These are phyloP conservation scores for Callipepla squamata DNA, from an alignment of 2,113 vertebrate species.

Conservation along the genomic window DNA sequence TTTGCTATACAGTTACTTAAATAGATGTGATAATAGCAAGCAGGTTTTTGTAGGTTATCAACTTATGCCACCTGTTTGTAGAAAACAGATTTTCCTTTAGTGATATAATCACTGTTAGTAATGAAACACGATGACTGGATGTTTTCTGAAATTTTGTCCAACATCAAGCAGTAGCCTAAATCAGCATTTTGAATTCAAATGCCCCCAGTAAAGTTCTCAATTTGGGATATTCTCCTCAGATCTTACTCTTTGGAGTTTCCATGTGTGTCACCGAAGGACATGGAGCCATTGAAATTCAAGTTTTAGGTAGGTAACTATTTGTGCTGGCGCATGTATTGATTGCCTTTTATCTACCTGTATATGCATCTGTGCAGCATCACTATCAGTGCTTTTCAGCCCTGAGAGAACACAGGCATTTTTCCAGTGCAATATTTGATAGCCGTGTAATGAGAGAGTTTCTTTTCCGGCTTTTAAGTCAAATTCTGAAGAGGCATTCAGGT, in stretches of 20 bases:
- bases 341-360: conserved; percentile 75
- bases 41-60: conserved; percentile 35
- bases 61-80: neutral
- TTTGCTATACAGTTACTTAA: neutral
- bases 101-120: neutral
- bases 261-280: conserved; percentile 79
- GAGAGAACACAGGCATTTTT: conserved; percentile 40
- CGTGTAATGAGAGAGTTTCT: conserved; percentile 24
- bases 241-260: conserved; percentile 81
- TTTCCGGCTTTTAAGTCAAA: conserved; percentile 49
- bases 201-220: conserved; percentile 75
- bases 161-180: conserved; percentile 55
- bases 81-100: conserved; percentile 39
- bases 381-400: conserved; percentile 67
- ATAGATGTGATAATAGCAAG: neutral
- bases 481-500: conserved; percentile 9
- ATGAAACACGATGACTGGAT: neutral
- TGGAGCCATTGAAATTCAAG: conserved; percentile 80
- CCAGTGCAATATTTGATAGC: conserved; percentile 1
- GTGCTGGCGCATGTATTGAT: conserved; percentile 82
- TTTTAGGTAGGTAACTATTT: conserved; percentile 81
- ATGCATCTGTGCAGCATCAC: conserved; percentile 75
- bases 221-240: conserved; percentile 82
- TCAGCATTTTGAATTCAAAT: conserved; percentile 68
- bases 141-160: conserved; percentile 58